Evolutionary conservation across 2,888 invertebrate genomes (phyloP).

Genomic region (Drosophila kokeensis): DNA sequence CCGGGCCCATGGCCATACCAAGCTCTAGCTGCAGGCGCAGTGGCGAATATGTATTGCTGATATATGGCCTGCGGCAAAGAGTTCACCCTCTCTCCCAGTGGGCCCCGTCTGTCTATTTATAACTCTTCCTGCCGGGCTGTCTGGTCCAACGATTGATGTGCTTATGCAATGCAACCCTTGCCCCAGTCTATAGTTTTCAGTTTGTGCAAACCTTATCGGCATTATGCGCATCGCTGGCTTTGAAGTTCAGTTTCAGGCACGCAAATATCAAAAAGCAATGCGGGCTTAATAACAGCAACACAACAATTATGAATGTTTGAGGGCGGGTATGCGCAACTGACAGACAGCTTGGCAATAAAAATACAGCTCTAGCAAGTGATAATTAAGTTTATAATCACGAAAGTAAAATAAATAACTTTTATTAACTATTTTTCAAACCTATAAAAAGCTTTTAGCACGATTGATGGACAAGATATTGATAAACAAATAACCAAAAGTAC

Average conservation of each 20-base stretch:
- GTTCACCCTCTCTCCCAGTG: constrained; percentile 14
- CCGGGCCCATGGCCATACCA: constrained; percentile 5
- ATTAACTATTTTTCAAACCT: background rate
- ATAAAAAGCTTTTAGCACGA: background rate
- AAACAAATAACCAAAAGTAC: background rate
- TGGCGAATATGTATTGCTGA: constrained; percentile 61
- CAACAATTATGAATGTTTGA: constrained; percentile 37
- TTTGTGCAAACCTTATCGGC: constrained; percentile 60
- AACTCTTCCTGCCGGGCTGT: constrained; percentile 49
- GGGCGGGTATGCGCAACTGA: constrained; percentile 8
- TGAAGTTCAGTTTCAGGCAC: constrained; percentile 72
- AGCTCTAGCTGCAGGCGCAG: constrained; percentile 14
- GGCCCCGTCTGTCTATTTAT: background rate
- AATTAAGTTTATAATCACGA: background rate
- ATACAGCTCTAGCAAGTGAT: background rate
- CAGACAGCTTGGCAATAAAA: constrained; percentile 10
- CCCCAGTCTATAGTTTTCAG: constrained; percentile 40
- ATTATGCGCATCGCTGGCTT: constrained; percentile 64
- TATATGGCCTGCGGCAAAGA: constrained; percentile 72
- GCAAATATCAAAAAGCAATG: constrained; percentile 71
- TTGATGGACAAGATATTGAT: background rate
- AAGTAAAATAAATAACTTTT: background rate
- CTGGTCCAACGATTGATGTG: constrained; percentile 77
- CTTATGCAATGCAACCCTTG: constrained; percentile 78
- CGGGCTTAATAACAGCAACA: constrained; percentile 47